Evolutionary conservation across 1,140 invertebrate genomes (phyloP).

Genomic region (Cecropterus lyciades): DNA sequence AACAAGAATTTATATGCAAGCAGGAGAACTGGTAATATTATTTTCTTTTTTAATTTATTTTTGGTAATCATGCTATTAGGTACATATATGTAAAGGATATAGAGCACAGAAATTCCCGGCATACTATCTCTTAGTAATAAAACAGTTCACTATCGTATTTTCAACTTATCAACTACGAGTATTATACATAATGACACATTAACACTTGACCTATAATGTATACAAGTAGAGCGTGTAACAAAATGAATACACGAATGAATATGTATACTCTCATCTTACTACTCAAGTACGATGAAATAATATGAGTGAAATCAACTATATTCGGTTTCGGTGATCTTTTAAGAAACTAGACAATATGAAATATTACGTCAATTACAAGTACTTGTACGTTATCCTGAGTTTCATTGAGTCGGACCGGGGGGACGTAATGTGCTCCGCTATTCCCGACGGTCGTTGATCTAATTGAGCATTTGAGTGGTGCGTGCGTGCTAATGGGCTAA

Average conservation of each 20-base stretch:
- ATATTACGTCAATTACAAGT: conserved; percentile 37
- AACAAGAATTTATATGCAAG: too few relatives aligned
- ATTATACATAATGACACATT: conserved; percentile 24
- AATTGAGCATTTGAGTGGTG: conserved; percentile 81
- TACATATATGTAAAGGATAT: too few relatives aligned
- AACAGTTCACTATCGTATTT: conserved; percentile 21
- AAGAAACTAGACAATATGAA: conserved; percentile 39
- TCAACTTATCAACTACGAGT: conserved; percentile 20
- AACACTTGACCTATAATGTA: conserved; percentile 31
- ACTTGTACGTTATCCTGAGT: conserved; percentile 51
- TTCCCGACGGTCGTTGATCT: conserved; percentile 79
- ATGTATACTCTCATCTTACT: conserved; percentile 2
- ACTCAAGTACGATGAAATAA: background rate
- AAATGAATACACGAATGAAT: conserved; percentile 12
- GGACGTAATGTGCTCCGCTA: conserved; percentile 68
- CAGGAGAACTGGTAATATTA: too few relatives aligned
- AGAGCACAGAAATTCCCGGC: background rate
- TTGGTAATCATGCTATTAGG: too few relatives aligned
- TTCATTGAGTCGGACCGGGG: conserved; percentile 61
- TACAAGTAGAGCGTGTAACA: conserved; percentile 27
- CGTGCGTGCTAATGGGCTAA: conserved; percentile 81
- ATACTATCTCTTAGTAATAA: background rate
- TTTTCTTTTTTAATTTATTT: too few relatives aligned
- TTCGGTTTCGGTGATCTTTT: background rate
- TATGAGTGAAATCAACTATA: background rate